Evolutionary conservation across 1,140 invertebrate species (phyloP).

Genomic region (Cydia amplana): DNA sequence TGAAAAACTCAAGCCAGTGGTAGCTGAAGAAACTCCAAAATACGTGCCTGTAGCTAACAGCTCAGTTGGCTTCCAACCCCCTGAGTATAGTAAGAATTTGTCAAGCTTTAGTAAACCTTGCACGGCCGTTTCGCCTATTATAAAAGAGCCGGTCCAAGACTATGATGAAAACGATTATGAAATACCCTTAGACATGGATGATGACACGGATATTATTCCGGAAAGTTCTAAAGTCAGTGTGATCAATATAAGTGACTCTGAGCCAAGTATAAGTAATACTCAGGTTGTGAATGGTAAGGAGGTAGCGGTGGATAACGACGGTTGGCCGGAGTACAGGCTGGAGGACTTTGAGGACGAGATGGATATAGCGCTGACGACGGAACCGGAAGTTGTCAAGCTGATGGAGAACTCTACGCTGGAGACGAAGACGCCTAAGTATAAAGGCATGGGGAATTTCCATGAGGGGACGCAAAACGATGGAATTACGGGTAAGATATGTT

Average conservation of each 20-base stretch:
- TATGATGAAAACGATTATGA: constrained; percentile 55
- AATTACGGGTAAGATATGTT: constrained; percentile 77
- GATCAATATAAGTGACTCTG: constrained; percentile 51
- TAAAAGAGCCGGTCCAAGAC: constrained; percentile 42
- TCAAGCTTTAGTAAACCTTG: constrained; percentile 46
- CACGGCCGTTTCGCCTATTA: constrained; percentile 41
- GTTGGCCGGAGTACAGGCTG: constrained; percentile 68
- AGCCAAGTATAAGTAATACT: constrained; percentile 43
- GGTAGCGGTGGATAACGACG: constrained; percentile 63
- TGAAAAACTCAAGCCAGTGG: constrained; percentile 64
- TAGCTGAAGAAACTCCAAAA: constrained; percentile 45
- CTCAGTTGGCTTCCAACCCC: constrained; percentile 68
- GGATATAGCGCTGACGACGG: constrained; percentile 34
- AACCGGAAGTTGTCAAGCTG: constrained; percentile 48
- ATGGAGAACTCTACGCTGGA: constrained; percentile 50
- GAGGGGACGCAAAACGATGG: constrained; percentile 88
- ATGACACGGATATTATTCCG: constrained; percentile 51
- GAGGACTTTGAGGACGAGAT: constrained; percentile 69
- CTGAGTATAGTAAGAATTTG: constrained; percentile 52
- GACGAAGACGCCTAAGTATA: constrained; percentile 47
- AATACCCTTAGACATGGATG: constrained; percentile 53
- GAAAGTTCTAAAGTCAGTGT: constrained; percentile 40
- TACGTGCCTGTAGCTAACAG: constrained; percentile 54
- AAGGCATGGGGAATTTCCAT: constrained; percentile 82
- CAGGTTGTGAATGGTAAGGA: constrained; percentile 46